These are phyloP conservation scores for Melanophora roralis DNA, from an alignment of 2,888 invertebrate species.

Conservation along the genomic window DNA sequence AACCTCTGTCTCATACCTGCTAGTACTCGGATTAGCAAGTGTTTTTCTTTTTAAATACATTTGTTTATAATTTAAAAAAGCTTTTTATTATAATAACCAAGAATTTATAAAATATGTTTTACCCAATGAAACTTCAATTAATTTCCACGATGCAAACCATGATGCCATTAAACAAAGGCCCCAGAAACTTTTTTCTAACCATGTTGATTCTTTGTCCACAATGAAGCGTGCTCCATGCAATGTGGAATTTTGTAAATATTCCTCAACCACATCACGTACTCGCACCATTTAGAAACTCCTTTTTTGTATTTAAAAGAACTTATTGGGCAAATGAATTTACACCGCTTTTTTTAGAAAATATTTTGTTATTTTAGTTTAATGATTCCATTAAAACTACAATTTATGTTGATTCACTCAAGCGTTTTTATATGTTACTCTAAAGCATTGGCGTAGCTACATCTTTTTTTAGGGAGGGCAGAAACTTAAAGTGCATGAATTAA, in stretches of 20 bases:
- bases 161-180: slow-evolving; percentile 80
- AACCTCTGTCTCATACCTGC: no score
- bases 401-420: not conserved
- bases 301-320: no score
- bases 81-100: no score
- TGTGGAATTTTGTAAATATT: slow-evolving; percentile 82
- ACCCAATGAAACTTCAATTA: slow-evolving; percentile 81
- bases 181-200: slow-evolving; percentile 83
- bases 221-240: slow-evolving; percentile 85
- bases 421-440: slow-evolving; percentile 32
- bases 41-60: no score
- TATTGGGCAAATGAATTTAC: no score
- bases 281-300: slow-evolving; percentile 61
- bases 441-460: no score
- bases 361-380: not conserved
- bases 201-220: slow-evolving; percentile 80
- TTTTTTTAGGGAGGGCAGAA: no score
- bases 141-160: slow-evolving; percentile 83
- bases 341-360: no score
- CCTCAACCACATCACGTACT: slow-evolving; percentile 77
- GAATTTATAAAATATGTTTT: not conserved
- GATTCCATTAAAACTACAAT: slow-evolving; percentile 16
- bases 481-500: no score
- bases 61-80: no score
- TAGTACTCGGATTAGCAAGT: no score